Evolutionary conservation across 2,113 vertebrate species (phyloP).

Genomic region (Pachypanchax playfairii): DNA sequence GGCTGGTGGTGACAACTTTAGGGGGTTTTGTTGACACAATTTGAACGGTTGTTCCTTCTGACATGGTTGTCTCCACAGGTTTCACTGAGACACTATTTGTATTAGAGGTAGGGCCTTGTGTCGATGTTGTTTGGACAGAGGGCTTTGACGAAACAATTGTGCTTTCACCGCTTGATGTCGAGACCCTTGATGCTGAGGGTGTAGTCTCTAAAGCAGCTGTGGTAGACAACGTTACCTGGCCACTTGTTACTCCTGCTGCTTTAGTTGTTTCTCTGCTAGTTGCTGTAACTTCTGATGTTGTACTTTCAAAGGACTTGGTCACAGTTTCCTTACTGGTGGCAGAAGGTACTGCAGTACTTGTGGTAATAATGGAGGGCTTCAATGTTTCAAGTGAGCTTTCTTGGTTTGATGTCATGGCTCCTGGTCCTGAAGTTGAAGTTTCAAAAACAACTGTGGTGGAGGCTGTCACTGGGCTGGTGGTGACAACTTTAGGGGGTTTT

Average conservation of each 20-base stretch:
- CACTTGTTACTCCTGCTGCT: not conserved
- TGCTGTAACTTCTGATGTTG: not conserved
- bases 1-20: not conserved
- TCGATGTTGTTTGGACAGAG: slow-evolving; percentile 4
- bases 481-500: not conserved
- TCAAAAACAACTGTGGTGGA: slow-evolving; percentile 6
- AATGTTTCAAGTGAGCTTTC: slow-evolving; percentile 1
- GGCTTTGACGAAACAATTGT: slow-evolving; percentile 21
- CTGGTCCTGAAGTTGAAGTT: not conserved
- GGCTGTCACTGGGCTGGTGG: not conserved
- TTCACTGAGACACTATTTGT: not conserved
- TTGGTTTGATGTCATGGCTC: not conserved
- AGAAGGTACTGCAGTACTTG: not conserved
- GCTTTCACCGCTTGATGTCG: not conserved
- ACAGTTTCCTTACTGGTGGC: not conserved
- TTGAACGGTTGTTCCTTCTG: not conserved
- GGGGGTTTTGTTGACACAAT: not conserved
- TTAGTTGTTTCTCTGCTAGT: not conserved
- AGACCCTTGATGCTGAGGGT: not conserved
- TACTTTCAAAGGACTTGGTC: not conserved
- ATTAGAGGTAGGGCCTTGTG: not conserved
- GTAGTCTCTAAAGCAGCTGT: slow-evolving; percentile 12
- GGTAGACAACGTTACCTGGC: not conserved
- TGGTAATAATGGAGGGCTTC: not conserved
- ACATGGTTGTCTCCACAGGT: not conserved